Conservation (phyloP, 1,140 invertebrate species). For the Cotesia vestalis region DNA sequence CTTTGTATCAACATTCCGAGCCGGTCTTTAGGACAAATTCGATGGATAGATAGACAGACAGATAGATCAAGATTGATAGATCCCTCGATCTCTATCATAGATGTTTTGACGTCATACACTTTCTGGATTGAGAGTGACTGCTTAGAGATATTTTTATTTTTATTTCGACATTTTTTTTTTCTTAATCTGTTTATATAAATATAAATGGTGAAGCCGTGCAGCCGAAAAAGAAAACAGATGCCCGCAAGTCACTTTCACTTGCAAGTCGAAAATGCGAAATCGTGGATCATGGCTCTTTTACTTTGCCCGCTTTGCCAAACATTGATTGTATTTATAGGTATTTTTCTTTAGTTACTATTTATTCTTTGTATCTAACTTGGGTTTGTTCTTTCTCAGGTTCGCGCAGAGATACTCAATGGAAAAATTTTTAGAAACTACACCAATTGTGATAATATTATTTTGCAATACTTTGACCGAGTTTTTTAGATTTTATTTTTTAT, state of each 20-base stretch:
- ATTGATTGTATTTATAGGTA: slow-evolving; percentile 17
- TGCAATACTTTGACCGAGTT: too few relatives aligned
- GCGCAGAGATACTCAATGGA: too few relatives aligned
- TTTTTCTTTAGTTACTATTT: not conserved
- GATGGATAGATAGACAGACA: too few relatives aligned
- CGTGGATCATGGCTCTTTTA: slow-evolving; percentile 26
- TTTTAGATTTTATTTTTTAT: too few relatives aligned
- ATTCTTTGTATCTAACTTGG: not conserved
- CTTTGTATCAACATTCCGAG: not conserved
- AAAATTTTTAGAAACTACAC: too few relatives aligned
- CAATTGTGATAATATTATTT: too few relatives aligned
- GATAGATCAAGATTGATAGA: too few relatives aligned
- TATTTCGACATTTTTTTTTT: slow-evolving; percentile 3
- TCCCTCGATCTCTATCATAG: too few relatives aligned
- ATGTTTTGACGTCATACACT: too few relatives aligned
- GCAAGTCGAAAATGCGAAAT: slow-evolving; percentile 26
- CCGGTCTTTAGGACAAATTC: too few relatives aligned
- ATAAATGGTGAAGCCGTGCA: not conserved
- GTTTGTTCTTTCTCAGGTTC: too few relatives aligned
- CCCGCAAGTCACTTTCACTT: slow-evolving; percentile 36
- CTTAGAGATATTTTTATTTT: not conserved
- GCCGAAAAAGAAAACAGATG: slow-evolving; percentile 36
- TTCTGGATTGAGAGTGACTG: not conserved
- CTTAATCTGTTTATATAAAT: slow-evolving; percentile 1
- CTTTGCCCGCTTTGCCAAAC: not conserved